Evolutionary conservation across 1,140 invertebrate genomes (phyloP).

Genomic region (Dendroctonus ponderosae): DNA sequence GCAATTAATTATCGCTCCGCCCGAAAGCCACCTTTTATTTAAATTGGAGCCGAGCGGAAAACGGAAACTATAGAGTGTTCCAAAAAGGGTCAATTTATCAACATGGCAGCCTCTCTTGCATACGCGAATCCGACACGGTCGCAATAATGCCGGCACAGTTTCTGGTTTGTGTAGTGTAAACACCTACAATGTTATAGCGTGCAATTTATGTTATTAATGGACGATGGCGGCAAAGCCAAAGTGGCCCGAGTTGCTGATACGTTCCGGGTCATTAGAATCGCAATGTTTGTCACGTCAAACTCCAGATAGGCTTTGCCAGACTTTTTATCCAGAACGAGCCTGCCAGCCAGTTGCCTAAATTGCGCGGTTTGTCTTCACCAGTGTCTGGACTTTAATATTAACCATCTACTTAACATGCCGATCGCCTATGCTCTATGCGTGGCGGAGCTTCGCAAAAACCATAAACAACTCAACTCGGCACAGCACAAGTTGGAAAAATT

Average conservation of each 20-base stretch:
- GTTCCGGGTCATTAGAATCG: conserved; percentile 11
- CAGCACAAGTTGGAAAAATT: no score
- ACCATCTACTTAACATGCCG: no score
- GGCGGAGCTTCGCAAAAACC: no score
- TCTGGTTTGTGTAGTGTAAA: conserved; percentile 27
- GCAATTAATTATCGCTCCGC: no score
- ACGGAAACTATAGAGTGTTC: conserved; percentile 22
- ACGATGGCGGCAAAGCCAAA: conserved; percentile 20
- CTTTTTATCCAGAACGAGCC: no score
- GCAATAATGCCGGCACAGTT: conserved; percentile 10
- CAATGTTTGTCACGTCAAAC: conserved; percentile 9
- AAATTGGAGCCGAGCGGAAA: neutral
- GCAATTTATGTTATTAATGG: conserved; percentile 27
- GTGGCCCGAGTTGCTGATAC: conserved; percentile 12
- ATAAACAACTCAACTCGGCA: no score
- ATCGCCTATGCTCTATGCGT: no score
- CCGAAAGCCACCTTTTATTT: no score
- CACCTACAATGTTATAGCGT: conserved; percentile 17
- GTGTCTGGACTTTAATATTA: no score
- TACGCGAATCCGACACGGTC: conserved; percentile 17
- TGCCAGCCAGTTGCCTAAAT: no score
- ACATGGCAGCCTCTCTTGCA: conserved; percentile 14
- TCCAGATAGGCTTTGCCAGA: neutral
- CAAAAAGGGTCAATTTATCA: conserved; percentile 30
- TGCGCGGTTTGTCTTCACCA: no score